A percentile compares a stretch with the other conserved stretches of the same genome.
These are phyloP conservation scores for Streblospio benedicti DNA, from an alignment of 1,140 invertebrate species.

Conservation along the genomic window DNA sequence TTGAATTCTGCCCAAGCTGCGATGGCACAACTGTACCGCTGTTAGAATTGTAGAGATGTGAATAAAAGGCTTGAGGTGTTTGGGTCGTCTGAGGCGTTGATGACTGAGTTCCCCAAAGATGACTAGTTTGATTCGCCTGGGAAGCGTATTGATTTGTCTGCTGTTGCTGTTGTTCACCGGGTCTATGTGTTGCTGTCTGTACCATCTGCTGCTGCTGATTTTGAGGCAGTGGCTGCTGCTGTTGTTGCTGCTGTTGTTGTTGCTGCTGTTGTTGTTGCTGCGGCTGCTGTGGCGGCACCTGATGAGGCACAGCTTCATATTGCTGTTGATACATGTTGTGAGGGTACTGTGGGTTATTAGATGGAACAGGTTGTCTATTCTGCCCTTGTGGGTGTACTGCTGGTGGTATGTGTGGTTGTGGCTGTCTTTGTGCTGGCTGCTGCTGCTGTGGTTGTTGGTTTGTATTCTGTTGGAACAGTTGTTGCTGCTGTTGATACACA, in stretches of 20 bases:
- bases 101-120: too few relatives aligned
- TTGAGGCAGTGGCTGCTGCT: slow-evolving; percentile 9
- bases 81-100: too few relatives aligned
- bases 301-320: not conserved
- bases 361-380: slow-evolving; percentile 8
- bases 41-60: too few relatives aligned
- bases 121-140: too few relatives aligned
- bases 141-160: too few relatives aligned
- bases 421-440: slow-evolving; percentile 9
- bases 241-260: slow-evolving; percentile 4
- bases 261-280: slow-evolving; percentile 8
- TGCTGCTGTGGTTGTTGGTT: slow-evolving; percentile 15
- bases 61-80: too few relatives aligned
- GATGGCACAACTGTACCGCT: too few relatives aligned
- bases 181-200: not conserved
- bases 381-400: slow-evolving; percentile 15
- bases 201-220: not conserved
- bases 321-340: too few relatives aligned
- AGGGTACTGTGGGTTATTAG: not conserved
- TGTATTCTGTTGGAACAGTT: slow-evolving; percentile 5
- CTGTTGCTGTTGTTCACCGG: not conserved
- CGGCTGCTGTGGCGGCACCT: slow-evolving; percentile 13
- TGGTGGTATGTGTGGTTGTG: slow-evolving; percentile 25
- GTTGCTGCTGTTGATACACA: not conserved
- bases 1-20: too few relatives aligned